Base-by-base conservation (phyloP, 2,113 vertebrate species). In the Tympanuchus pallidicinctus region DNA sequence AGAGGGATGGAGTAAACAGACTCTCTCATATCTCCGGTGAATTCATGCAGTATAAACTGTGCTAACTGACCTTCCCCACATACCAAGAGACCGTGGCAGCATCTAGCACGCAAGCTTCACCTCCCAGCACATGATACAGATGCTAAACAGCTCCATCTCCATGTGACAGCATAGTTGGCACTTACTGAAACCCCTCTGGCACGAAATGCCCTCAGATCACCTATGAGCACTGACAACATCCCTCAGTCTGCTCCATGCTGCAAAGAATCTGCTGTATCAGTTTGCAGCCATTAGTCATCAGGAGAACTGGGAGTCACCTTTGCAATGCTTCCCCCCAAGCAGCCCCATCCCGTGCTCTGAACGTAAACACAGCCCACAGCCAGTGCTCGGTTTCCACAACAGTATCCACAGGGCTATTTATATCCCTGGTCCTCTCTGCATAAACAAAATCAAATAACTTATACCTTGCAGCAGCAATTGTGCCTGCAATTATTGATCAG, bases 251-350 rank as follows among this genome's bases (percentile, higher is more conserved):
- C 60, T 93, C 67, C 82, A 48, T 1, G 8, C 89, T 65, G 92
- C 80, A 80, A 89, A 82, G 82, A 93, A 92, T 71, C 92, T 40
- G 71, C 80, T 91, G 82, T 74, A 89, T 92, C 92, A 77, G 86
- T 96, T 95, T 95, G 93, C 87, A 93, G 71, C 70, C 79, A 73
- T 93, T 92, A 92, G 93, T 83, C 89, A 77, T 4, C 7, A 2
- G 92, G 80, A 89, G 84, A 88, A 73, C 71, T 10, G 50, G 91
- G 93, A 96, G 78, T 92, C 92, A 94, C 89, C 93, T 89, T 84
- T 7, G 9, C 77, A 81, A 87, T 4, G 8, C 40, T 36, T 61
- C 86, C 28, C 61, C 60, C 65, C 8, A 11, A 94, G 86, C 77
- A 93, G 28, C 74, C 71, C 86, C 1, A 0, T 19, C 43, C 56